Evolutionary conservation across 2,888 invertebrate genomes (phyloP), one percentile per base, ranked within the genome.

Genomic region (Drosophila peninsularis): DNA sequence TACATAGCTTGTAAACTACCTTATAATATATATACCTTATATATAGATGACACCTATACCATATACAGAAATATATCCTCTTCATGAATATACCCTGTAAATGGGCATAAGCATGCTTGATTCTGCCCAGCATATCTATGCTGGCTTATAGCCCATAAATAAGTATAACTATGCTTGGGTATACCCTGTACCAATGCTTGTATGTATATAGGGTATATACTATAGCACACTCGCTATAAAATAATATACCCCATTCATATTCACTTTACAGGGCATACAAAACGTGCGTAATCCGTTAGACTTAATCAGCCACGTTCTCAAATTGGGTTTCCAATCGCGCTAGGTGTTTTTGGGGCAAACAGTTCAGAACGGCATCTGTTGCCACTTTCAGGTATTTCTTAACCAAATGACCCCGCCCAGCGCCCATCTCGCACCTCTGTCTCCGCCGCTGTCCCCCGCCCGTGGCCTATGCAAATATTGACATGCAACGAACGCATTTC

Each of bases 231-330:
- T n/a, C n/a, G n/a, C n/a, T 24, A 24, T 24, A 2, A n/a, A 45
- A 19, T 14, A 45, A 49, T 27, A 62, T 24, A 27, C 24, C 24
- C 52, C 10, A 24, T 11, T 49, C 6, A 7, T 17, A 17, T 1
- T 2, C 4, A 14, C 3, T 5, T 49, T 14, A 3, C 4, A 54
- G 54, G 54, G 30, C 19, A 41, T 41, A 14, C n/a, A 13, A 65
- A 61, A 71, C 74, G 74, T 75, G 87, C 77, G 71, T 88, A 84
- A 86, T 77, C 84, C 80, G 67, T 86, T 75, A 68, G 80, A 88
- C 80, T 88, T 88, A 84, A 84, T 84, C 86, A 84, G 84, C 89
- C 84, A 86, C 89, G 87, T 78, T 86, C 80, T 78, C 56, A 61
- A 65, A 64, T 70, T 66, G 60, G 64, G 65, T 72, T 71, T 67